A percentile compares a stretch with the other conserved stretches of the same genome.
Conservation (phyloP, 2,113 vertebrate species). For the Ctenomys sociabilis region DNA sequence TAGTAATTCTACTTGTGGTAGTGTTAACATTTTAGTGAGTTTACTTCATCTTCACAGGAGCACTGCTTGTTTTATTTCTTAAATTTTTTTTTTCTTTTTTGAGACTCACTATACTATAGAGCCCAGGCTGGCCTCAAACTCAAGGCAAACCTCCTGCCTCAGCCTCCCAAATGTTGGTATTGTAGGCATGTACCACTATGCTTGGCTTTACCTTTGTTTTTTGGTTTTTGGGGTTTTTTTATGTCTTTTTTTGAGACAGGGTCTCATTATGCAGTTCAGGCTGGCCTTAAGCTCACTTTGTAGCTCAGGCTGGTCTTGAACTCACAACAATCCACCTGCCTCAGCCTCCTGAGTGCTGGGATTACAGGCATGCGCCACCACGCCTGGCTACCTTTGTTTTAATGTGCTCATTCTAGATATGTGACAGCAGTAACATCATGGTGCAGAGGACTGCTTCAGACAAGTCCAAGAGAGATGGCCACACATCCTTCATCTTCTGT, state of each 20-base stretch:
- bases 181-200: not conserved
- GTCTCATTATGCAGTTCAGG: too few relatives aligned
- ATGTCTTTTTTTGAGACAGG: too few relatives aligned
- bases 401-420: constrained; percentile 81
- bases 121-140: not conserved
- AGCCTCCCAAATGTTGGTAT: not conserved
- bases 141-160: not conserved
- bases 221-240: too few relatives aligned
- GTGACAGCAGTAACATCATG: constrained; percentile 83
- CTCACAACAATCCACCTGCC: not conserved
- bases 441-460: constrained; percentile 83
- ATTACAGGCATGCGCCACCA: not conserved
- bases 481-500: not conserved
- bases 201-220: constrained; percentile 7
- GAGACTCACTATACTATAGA: not conserved
- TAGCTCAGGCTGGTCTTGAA: not conserved
- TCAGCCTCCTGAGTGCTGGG: not conserved
- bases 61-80: constrained; percentile 27
- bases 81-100: not conserved
- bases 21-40: constrained; percentile 31
- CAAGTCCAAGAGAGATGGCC: constrained; percentile 9
- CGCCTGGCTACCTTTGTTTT: not conserved
- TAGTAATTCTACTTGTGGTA: not conserved
- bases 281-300: too few relatives aligned
- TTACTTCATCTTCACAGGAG: constrained; percentile 44